Evolutionary conservation across 2,113 vertebrate genomes (phyloP), one percentile per base, ranked within the genome.

Genomic region (Bucco capensis): DNA sequence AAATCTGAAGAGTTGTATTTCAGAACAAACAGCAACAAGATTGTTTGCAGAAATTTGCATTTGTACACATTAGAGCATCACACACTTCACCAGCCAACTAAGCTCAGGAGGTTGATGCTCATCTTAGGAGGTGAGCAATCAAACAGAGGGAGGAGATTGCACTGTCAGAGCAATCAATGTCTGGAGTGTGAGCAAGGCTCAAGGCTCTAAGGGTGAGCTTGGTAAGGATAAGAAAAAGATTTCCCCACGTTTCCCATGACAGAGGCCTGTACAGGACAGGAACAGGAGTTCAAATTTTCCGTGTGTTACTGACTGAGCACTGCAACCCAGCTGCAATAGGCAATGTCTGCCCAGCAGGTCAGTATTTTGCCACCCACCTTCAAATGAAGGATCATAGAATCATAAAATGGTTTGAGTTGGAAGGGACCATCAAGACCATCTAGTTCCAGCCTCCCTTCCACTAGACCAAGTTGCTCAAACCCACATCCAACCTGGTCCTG

Each of bases 161-260:
- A 7, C 22, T 77, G 51, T 33, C 62, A 83, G 40, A 79, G 31
- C 31, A 65, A 51, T 33, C 53, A 27, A 1, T 18, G 11, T 31
- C 51, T 53, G 73, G 31, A 66, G 10, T 8, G 1, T 31, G 24
- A 90, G 19, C 37, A 71, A 54, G 51, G 37, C 38, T 82, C 8
- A 6, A 65, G 28, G 14, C 53, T 38, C 7, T n/a, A 60, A n/a
- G 14, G 38, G 5, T 10, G 24, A 46, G 13, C 10, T 38, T 8
- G 3, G 71, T 25, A 38, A 71, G 38, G 14, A 25, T 60, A 47
- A 57, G 57, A 64, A 38, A 62, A 9, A 5, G 25, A 9, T 19
- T 47, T 67, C 31, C 24, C 35, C 46, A 5, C 0, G 0, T 35
- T 67, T 51, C 8, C 50, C 27, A 17, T 12, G 35, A 25, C 28